phyloP scores from a whole-genome alignment of 2,888 invertebrate species.

The Caenorhabditis macrosperma region DNA sequence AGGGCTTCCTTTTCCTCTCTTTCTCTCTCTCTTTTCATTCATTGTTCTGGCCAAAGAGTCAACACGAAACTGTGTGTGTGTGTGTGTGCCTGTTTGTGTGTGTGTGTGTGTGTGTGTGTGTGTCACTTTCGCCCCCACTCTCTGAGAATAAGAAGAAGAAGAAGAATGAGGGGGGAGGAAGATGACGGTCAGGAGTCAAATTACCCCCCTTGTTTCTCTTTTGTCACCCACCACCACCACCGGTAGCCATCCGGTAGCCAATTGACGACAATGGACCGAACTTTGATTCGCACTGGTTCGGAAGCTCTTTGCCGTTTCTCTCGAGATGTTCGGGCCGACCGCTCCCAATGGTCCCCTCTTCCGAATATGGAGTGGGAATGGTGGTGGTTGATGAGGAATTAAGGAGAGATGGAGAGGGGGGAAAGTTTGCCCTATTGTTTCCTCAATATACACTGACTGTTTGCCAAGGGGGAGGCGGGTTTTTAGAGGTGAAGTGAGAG shows the following conservation, averaged over 20 bases:
- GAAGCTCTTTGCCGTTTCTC: too few species aligned
- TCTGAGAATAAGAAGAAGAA: slow-evolving; percentile 16
- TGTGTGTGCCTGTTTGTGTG: slow-evolving; percentile 30
- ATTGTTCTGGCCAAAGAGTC: slow-evolving; percentile 41
- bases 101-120: slow-evolving; percentile 31
- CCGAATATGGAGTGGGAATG: background rate
- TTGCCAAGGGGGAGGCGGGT: slow-evolving; percentile 19
- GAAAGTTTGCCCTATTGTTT: slow-evolving; percentile 58
- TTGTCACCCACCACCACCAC: background rate
- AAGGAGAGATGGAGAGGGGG: slow-evolving; percentile 13
- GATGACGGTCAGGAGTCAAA: slow-evolving; percentile 33
- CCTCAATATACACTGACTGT: slow-evolving; percentile 53
- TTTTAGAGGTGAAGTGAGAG: slow-evolving; percentile 7
- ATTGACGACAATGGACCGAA: too few species aligned
- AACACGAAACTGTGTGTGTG: slow-evolving; percentile 43
- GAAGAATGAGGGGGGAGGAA: slow-evolving; percentile 7
- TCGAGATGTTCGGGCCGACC: too few species aligned
- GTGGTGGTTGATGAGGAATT: slow-evolving; percentile 5
- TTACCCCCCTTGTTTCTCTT: slow-evolving; percentile 24
- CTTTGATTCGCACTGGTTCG: too few species aligned
- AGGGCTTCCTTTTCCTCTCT: background rate
- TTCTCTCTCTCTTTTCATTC: background rate
- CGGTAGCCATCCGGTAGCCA: background rate
- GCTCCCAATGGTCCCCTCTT: slow-evolving; percentile 18
- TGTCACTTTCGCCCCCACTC: slow-evolving; percentile 36